A percentile compares a stretch with the other conserved stretches of the same genome.
These are phyloP conservation scores for Vicugna pacos DNA, from an alignment of 2,113 vertebrate genomes.

Conservation along the genomic window DNA sequence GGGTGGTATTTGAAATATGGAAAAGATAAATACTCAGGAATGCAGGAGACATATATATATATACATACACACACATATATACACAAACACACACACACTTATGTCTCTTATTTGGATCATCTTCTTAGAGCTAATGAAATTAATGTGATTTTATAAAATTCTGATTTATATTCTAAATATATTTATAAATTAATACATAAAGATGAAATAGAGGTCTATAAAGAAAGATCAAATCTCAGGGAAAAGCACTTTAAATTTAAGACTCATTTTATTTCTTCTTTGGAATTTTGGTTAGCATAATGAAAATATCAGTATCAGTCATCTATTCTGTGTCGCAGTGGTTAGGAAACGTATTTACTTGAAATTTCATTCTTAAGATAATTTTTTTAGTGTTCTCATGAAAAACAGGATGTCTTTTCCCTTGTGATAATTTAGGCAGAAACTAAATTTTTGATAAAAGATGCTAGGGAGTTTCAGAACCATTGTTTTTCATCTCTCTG, in stretches of 20 bases:
- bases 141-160: neutral
- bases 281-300: neutral
- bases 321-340: neutral
- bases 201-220: neutral
- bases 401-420: neutral
- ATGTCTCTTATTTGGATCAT: neutral
- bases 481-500: neutral
- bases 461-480: neutral
- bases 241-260: neutral
- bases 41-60: neutral
- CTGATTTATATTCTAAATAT: neutral
- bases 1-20: neutral
- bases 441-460: neutral
- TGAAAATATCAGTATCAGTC: neutral
- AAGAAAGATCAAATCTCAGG: neutral
- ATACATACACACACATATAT: neutral
- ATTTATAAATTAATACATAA: neutral
- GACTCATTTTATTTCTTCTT: neutral
- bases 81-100: neutral
- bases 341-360: neutral
- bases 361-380: neutral
- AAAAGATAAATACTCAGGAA: neutral
- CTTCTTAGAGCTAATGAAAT: neutral
- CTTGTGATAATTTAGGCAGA: neutral
- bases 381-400: neutral